These are phyloP conservation scores for Maconellicoccus hirsutus DNA, from an alignment of 1,140 invertebrate genomes.

Conservation along the genomic window DNA sequence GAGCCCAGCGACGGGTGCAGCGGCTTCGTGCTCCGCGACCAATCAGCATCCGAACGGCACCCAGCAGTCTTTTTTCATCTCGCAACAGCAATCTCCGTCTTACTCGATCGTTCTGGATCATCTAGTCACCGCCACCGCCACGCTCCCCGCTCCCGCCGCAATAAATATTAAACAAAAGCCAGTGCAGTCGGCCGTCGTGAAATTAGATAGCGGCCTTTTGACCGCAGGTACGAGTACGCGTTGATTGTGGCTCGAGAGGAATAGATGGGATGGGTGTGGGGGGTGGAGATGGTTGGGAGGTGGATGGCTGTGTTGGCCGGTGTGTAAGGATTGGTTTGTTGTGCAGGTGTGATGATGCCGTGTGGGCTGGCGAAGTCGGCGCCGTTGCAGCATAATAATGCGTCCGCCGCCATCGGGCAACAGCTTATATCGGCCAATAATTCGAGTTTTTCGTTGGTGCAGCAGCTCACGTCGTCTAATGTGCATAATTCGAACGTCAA, in stretches of 20 bases:
- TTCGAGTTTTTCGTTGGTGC: constrained; percentile 1
- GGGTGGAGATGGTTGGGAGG: no score
- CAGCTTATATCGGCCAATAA: neutral
- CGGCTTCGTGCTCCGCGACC: constrained; percentile 51
- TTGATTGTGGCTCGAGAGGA: no score
- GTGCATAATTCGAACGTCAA: neutral
- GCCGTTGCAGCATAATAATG: neutral
- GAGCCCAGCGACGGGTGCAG: constrained; percentile 38
- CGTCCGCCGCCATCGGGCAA: neutral
- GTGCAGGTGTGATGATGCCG: constrained; percentile 4
- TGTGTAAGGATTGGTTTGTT: no score
- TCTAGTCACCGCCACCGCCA: constrained; percentile 24
- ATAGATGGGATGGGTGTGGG: no score
- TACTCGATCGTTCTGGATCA: constrained; percentile 26
- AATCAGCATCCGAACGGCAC: constrained; percentile 28
- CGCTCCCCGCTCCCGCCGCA: constrained; percentile 32
- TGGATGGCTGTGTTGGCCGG: no score
- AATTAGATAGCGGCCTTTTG: neutral
- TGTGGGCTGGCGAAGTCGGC: neutral
- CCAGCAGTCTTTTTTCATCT: constrained; percentile 40
- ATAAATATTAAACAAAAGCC: neutral
- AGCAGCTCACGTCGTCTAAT: neutral
- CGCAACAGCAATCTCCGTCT: constrained; percentile 39
- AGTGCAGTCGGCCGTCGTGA: neutral
- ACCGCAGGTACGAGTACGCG: neutral